phyloP scores from a whole-genome alignment of 1,140 invertebrate genomes.

The Caenorhabditis tropicalis region DNA sequence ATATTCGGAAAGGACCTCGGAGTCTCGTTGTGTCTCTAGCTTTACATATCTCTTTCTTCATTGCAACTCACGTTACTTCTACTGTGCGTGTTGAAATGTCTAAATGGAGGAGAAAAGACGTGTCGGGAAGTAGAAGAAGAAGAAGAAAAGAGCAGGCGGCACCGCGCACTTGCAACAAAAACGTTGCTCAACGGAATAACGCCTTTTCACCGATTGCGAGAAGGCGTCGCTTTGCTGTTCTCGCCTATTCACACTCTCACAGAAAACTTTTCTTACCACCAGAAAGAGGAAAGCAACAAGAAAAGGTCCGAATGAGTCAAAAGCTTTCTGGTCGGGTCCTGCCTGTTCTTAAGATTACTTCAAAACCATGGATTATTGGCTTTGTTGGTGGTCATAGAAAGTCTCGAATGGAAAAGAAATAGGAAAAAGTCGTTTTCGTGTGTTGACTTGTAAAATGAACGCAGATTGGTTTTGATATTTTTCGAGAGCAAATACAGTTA shows the following conservation, averaged over 20 bases:
- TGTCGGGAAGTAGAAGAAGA: not conserved
- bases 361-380: conserved; percentile 34
- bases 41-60: conserved; percentile 23
- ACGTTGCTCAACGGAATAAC: not conserved
- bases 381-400: conserved; percentile 41
- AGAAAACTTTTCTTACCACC: not conserved
- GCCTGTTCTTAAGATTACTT: not conserved
- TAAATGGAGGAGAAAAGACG: conserved; percentile 1
- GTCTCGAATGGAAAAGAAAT: not conserved
- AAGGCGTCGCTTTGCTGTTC: conserved; percentile 14
- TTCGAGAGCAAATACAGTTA: conserved; percentile 7
- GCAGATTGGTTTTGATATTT: conserved; percentile 29
- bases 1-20: conserved; percentile 5
- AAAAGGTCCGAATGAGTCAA: not conserved
- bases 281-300: not conserved
- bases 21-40: not conserved
- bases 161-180: conserved; percentile 2
- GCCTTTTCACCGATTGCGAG: conserved; percentile 20
- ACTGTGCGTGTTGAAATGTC: conserved; percentile 34
- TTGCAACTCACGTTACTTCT: conserved; percentile 1
- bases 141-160: conserved; percentile 11
- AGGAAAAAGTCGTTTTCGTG: not conserved
- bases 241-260: not conserved
- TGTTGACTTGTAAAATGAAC: not conserved
- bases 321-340: not conserved